Percentiles rank a stretch among this genome's conserved stretches.
Evolutionary conservation across 2,797 vertebrate genomes (phyloP).

Genomic region (Lerista edwardsae): DNA sequence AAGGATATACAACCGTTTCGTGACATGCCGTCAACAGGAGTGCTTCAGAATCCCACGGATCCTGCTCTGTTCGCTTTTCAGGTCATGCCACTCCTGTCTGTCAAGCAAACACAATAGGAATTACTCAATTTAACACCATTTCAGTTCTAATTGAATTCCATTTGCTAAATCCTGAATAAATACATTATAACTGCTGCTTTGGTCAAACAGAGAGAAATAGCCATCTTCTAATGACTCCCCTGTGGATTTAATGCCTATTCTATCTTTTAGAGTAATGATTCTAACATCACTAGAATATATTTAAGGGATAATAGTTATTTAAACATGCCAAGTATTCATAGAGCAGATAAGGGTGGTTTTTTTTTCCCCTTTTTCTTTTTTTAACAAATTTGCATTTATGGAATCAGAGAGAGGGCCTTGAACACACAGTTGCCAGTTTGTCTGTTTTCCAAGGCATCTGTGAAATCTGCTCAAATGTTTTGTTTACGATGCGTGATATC

Average conservation of each 20-base stretch:
- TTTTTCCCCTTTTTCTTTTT: no score
- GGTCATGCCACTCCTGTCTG: slow-evolving; percentile 63
- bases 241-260: slow-evolving; percentile 75
- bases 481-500: not conserved
- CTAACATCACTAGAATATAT: slow-evolving; percentile 71
- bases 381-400: slow-evolving; percentile 71
- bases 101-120: slow-evolving; percentile 76
- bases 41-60: slow-evolving; percentile 8
- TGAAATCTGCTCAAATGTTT: slow-evolving; percentile 19
- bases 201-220: slow-evolving; percentile 76
- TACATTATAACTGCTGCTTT: slow-evolving; percentile 73
- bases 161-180: slow-evolving; percentile 83
- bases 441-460: slow-evolving; percentile 26
- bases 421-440: slow-evolving; percentile 53
- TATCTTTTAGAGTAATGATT: slow-evolving; percentile 75
- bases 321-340: slow-evolving; percentile 73
- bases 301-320: slow-evolving; percentile 77
- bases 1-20: slow-evolving; percentile 19
- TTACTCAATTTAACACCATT: slow-evolving; percentile 79
- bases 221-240: slow-evolving; percentile 78
- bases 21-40: slow-evolving; percentile 54
- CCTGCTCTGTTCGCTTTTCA: slow-evolving; percentile 51
- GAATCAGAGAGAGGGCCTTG: slow-evolving; percentile 61
- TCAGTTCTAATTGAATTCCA: slow-evolving; percentile 80
- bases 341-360: slow-evolving; percentile 67